Evolutionary conservation across 2,888 invertebrate genomes (phyloP), one percentile per base, ranked within the genome.

Genomic region (Andricus quercusramuli): DNA sequence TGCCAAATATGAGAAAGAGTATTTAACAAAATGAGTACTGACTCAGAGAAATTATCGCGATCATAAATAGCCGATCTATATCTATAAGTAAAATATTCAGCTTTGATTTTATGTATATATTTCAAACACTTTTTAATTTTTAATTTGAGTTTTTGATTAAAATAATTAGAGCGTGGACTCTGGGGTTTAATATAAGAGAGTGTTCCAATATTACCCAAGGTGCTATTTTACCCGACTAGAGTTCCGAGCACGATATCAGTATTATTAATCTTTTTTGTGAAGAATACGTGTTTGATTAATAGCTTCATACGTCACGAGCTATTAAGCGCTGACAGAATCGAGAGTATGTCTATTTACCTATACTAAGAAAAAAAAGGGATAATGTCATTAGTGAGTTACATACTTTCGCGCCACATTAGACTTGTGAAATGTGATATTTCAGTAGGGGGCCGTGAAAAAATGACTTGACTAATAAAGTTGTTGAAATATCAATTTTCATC

Each of bases 251-350:
- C 32, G 29, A 20, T 65, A 51, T 70, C 29, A 51, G 47, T 70
- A 47, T 29, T 51, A 20, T 70, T 70, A 51, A 70, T 70, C 70
- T 56, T 70, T 70, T 70, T 70, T 70, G 70, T 15, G 29, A 51
- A 29, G 20, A 51, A 47, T 70, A 29, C 29, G 25, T 29, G 47
- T 70, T 29, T 70, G 70, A 70, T 70, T 70, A 70, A 70, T 51
- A 70, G 70, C 51, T 51, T 29, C 51, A 51, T 70, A 70, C 70
- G 32, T 70, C 70, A 70, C 29, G 51, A 70, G 25, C 70, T 51
- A 70, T 70, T 70, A 51, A 51, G 22, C 70, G 47, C 20, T 51
- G 70, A 70, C 29, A 70, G 44, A 51, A 70, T 70, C 29, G 51
- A 70, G 47, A 70, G 51, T n/a, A 13, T 22, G 70, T 70, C 20